Evolutionary conservation across 1,140 invertebrate species (phyloP), one percentile per base, ranked within the genome.

Genomic region (Pseudomyrmex pallidus): DNA sequence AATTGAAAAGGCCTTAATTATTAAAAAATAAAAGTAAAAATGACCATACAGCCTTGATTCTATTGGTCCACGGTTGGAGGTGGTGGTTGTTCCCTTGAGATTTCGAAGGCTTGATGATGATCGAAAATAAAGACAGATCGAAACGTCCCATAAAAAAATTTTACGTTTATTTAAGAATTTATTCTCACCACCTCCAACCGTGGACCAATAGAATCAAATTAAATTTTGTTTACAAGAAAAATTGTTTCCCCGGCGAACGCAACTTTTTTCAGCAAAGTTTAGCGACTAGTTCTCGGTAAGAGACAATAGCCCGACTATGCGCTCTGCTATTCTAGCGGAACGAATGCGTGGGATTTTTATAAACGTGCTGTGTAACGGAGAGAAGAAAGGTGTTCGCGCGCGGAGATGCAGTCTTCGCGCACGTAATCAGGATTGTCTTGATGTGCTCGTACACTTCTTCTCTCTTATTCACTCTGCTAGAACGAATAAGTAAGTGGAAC

Each of bases 351-450:
- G 20, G 66, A 78, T 70, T 70, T 70, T 70, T 25, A 25, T 57
- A 57, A 57, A 20, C 13, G 17, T 48, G 20, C 46, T 15, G 50
- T 15, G 50, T 54, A 77, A 77, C 61, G 48, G 52, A 52, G 52
- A 78, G 64, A 70, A 22, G 54, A 48, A 57, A 48, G 52, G 7
- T 22, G 74, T 20, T 56, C 74, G 17, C 62, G 35, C 35, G 35
- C 35, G 5, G 25, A 15, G 74, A 67, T 66, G 62, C 52, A 57
- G 35, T 9, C 35, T 25, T 25, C 5, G 52, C 52, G 13, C 44
- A 57, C 76, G 56, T 70, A 70, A 78, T 70, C 54, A 25, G 46
- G 35, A 78, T 70, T 78, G 76, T 78, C 20, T 70, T 48, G 44
- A 70, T 77, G 25, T 77, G 25, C 48, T 52, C n/a, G 48, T 4